These are phyloP conservation scores for Agapetus fuscipes DNA, from an alignment of 2,888 invertebrate species.

Conservation along the genomic window DNA sequence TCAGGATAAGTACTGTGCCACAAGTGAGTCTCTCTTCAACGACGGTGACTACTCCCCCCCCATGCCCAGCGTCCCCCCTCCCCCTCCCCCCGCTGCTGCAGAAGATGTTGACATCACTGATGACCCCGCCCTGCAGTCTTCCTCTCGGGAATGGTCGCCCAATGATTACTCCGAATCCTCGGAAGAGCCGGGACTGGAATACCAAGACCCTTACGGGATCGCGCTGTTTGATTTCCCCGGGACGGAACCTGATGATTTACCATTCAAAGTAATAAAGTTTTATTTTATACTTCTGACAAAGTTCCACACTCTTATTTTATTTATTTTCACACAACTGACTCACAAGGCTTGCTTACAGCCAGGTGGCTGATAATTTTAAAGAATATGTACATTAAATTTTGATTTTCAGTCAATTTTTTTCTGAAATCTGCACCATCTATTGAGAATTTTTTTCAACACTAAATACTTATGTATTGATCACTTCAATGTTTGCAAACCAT, in stretches of 20 bases:
- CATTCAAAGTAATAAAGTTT: conserved; percentile 53
- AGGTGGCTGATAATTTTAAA: too few relatives aligned
- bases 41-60: conserved; percentile 47
- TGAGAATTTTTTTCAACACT: too few relatives aligned
- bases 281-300: too few relatives aligned
- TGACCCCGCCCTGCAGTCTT: conserved; percentile 1
- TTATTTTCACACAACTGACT: too few relatives aligned
- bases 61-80: conserved; percentile 72
- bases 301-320: too few relatives aligned
- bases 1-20: conserved; percentile 5
- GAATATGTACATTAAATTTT: too few relatives aligned
- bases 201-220: conserved; percentile 57
- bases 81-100: conserved; percentile 54
- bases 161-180: conserved; percentile 2
- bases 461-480: too few relatives aligned
- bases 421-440: too few relatives aligned
- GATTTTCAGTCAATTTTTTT: too few relatives aligned
- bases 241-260: conserved; percentile 66
- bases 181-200: conserved; percentile 4
- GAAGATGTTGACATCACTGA: conserved; percentile 29
- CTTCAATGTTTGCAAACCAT: too few relatives aligned
- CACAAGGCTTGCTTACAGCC: too few relatives aligned
- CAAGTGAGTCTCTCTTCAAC: conserved; percentile 21
- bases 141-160: conserved; percentile 9
- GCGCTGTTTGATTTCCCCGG: conserved; percentile 72